Evolutionary conservation across 1,140 invertebrate species (phyloP).

Genomic region (Vanessa tameamea): DNA sequence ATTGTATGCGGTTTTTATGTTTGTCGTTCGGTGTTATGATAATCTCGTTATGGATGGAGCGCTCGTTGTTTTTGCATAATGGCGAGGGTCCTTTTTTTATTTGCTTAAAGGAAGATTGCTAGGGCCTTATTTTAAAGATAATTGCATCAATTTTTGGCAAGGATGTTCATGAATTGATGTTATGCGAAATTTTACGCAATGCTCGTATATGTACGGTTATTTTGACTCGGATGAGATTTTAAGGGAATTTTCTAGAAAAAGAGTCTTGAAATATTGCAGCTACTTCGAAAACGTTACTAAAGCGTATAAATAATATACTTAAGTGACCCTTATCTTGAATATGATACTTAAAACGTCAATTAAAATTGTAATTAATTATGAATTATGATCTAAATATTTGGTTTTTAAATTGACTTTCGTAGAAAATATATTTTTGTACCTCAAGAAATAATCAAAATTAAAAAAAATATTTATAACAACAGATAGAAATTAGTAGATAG

Average conservation of each 20-base stretch:
- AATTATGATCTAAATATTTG: no score
- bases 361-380: no score
- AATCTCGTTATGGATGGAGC: constrained; percentile 67
- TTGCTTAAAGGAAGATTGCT: constrained; percentile 20
- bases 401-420: no score
- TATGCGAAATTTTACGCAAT: not conserved
- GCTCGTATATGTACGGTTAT: not conserved
- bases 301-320: no score
- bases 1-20: constrained; percentile 71
- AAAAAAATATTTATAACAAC: no score
- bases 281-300: no score
- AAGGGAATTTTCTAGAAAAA: not conserved
- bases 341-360: no score
- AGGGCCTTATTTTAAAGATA: constrained; percentile 35
- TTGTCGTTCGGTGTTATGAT: constrained; percentile 66
- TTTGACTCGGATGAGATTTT: not conserved
- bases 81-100: constrained; percentile 44
- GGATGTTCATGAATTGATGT: constrained; percentile 1
- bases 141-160: constrained; percentile 26
- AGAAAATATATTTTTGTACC: no score
- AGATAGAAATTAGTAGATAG: no score
- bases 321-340: no score
- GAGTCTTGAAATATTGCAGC: not conserved
- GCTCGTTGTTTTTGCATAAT: constrained; percentile 70
- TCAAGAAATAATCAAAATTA: no score